Base-by-base conservation (phyloP, 2,888 invertebrate species). In the Ceriagrion tenellum region DNA sequence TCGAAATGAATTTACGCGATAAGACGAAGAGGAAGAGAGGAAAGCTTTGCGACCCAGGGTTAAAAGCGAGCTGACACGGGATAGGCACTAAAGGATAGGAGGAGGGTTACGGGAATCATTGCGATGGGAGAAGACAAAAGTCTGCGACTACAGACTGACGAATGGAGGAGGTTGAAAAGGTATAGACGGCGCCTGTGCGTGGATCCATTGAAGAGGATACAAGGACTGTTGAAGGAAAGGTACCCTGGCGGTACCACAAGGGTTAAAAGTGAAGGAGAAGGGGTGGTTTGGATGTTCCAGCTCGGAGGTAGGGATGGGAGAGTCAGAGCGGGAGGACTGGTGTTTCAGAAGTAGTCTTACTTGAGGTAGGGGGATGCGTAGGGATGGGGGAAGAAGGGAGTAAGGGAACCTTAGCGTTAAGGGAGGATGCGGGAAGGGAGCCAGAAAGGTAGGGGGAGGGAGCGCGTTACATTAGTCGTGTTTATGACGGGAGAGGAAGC, bases 401-500 rank as follows among this genome's bases (percentile, higher is more conserved):
- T 6, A 69, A 0, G 81, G 35, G 81, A 69, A n/a, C 69, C 23
- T 4, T 59, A 59, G 59, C 69, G 10, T 26, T 69, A 26, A 12
- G 69, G 69, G 69, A 59, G 26, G 91, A 63, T n/a, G 91, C 63
- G 63, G 35, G 13, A 69, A 16, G 55, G n/a, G 55, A 26, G 89
- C 26, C 40, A 89, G 20, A 26, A 47, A 47, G 69, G 40, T 40
- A 47, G 47, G 63, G 47, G 93, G 40, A 12, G 59, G 63, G 91
- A 30, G 91, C 23, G 23, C 35, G 47, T 40, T 69, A 47, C 74
- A 93, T 93, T 93, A 93, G 93, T 93, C 93, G 93, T 93, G 93
- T 93, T 93, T 93, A 93, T 93, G 93, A 93, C 93, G 69, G 63
- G 93, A 93, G 69, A 93, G 91, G 91, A 91, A 91, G 63, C 47